A percentile compares a stretch with the other conserved stretches of the same genome.
phyloP scores from a whole-genome alignment of 2,888 invertebrate species.

The Lepetodrilus schrolli region DNA sequence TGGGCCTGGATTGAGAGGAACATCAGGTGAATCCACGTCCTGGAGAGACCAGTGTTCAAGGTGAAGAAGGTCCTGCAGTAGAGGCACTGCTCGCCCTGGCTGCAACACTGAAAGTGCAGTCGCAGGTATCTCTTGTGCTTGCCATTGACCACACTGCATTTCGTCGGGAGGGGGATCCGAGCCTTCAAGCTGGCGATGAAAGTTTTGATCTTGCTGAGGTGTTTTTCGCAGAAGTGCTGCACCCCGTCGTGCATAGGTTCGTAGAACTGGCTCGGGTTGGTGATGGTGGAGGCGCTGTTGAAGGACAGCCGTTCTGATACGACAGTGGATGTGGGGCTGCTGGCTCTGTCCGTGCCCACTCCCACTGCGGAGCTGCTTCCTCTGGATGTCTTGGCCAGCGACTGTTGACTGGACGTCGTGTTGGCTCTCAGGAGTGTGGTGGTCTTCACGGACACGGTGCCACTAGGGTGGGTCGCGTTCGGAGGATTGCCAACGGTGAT shows the following conservation, averaged over 20 bases:
- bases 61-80: conserved; percentile 79
- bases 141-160: conserved; percentile 93
- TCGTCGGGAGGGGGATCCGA: conserved; percentile 90
- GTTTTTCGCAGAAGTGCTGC: conserved; percentile 96
- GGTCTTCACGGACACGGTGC: conserved; percentile 59
- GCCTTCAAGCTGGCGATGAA: conserved; percentile 92
- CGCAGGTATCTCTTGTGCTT: conserved; percentile 82
- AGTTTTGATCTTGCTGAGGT: conserved; percentile 90
- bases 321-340: conserved; percentile 57
- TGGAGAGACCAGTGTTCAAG: conserved; percentile 82
- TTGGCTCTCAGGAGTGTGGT: conserved; percentile 48
- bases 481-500: conserved; percentile 72
- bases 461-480: conserved; percentile 59
- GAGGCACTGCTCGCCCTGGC: conserved; percentile 85
- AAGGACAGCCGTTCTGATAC: conserved; percentile 55
- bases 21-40: conserved; percentile 96
- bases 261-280: conserved; percentile 14
- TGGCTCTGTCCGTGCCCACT: conserved; percentile 49
- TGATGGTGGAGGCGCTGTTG: conserved; percentile 49
- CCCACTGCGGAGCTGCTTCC: conserved; percentile 54
- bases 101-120: conserved; percentile 91
- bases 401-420: conserved; percentile 11
- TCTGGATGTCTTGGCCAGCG: conserved; percentile 51
- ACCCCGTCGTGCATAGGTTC: conserved; percentile 78
- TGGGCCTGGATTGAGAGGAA: conserved; percentile 83